phyloP scores from a whole-genome alignment of 2,888 invertebrate genomes.

The Trisateles emortualis region DNA sequence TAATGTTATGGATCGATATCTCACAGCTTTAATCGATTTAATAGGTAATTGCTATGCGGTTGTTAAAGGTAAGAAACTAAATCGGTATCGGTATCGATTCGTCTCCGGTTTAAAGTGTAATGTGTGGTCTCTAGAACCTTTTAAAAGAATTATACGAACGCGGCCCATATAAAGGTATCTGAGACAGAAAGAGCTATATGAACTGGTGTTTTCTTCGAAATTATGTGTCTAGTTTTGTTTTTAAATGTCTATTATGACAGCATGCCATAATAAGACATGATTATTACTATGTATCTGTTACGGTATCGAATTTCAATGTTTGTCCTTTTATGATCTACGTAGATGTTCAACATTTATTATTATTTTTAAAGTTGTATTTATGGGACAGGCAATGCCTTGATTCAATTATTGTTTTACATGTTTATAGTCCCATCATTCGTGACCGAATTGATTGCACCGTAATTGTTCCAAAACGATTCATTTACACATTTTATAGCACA shows the following conservation, averaged over 20 bases:
- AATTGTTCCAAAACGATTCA: slow-evolving; percentile 64
- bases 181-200: slow-evolving; percentile 34
- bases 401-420: slow-evolving; percentile 27
- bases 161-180: slow-evolving; percentile 45
- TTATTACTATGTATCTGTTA: slow-evolving; percentile 67
- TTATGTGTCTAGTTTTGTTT: slow-evolving; percentile 49
- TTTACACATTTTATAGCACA: slow-evolving; percentile 67
- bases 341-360: slow-evolving; percentile 36
- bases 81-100: slow-evolving; percentile 63
- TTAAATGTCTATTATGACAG: slow-evolving; percentile 69
- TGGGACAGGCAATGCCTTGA: slow-evolving; percentile 7
- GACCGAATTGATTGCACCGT: slow-evolving; percentile 49
- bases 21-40: slow-evolving; percentile 65
- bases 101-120: slow-evolving; percentile 59
- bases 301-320: slow-evolving; percentile 60
- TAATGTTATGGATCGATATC: slow-evolving; percentile 69
- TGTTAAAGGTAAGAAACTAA: slow-evolving; percentile 61
- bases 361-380: slow-evolving; percentile 13
- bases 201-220: slow-evolving; percentile 33
- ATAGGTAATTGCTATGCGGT: slow-evolving; percentile 65
- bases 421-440: slow-evolving; percentile 35
- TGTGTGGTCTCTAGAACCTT: slow-evolving; percentile 73
- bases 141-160: slow-evolving; percentile 57
- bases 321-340: slow-evolving; percentile 56
- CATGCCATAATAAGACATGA: slow-evolving; percentile 68